Percentiles rank a stretch among this genome's conserved stretches.
phyloP scores from a whole-genome alignment of 2,113 vertebrate genomes.

The Chaetodon auriga region DNA sequence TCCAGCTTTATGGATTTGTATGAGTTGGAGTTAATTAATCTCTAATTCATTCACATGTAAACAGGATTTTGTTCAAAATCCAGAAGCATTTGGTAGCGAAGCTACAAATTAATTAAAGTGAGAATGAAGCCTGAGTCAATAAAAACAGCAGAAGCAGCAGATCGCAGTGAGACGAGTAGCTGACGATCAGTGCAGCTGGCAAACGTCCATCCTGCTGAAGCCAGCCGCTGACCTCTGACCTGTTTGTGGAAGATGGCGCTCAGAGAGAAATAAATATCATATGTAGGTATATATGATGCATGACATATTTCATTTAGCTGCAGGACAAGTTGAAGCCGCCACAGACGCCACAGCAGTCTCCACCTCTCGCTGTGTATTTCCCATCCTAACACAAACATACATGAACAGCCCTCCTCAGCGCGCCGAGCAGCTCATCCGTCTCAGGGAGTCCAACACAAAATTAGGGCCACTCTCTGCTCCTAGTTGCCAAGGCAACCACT shows the following conservation, averaged over 20 bases:
- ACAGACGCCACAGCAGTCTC: neutral
- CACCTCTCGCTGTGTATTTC: neutral
- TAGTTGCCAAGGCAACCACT: conserved; percentile 78
- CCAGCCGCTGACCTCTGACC: conserved; percentile 41
- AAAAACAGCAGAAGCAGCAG: conserved; percentile 17
- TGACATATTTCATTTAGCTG: neutral
- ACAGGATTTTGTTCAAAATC: conserved; percentile 1
- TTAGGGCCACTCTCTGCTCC: conserved; percentile 75
- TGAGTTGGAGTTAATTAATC: neutral
- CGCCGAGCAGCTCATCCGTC: conserved; percentile 63
- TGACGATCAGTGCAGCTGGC: neutral
- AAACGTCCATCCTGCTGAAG: neutral
- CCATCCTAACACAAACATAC: conserved; percentile 25
- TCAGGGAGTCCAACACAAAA: conserved; percentile 72
- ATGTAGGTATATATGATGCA: too few relatives aligned
- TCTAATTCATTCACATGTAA: conserved; percentile 6
- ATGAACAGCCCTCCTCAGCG: conserved; percentile 33
- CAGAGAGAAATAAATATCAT: neutral
- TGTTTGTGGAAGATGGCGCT: neutral
- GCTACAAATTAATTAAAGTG: conserved; percentile 8
- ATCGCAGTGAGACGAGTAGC: neutral
- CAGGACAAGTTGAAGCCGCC: neutral
- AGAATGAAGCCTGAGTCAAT: neutral
- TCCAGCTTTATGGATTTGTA: neutral
- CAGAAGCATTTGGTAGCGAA: conserved; percentile 2